phyloP scores from a whole-genome alignment of 2,888 invertebrate species.

The Volucella zonaria region DNA sequence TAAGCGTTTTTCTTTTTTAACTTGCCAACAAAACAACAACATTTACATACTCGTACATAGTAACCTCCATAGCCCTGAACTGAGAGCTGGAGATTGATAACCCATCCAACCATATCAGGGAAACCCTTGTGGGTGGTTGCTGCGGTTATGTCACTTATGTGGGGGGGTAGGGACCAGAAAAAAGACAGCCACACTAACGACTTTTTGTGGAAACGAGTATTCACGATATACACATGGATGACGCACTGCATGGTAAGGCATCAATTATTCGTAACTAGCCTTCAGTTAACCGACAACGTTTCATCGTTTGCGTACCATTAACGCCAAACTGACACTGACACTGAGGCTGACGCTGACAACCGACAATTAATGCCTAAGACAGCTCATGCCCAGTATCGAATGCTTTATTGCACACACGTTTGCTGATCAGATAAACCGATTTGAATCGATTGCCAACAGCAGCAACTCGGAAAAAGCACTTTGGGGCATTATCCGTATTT shows the following conservation, averaged over 20 bases:
- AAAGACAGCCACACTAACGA: no score
- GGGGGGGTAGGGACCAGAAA: neutral
- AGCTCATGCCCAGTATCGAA: neutral
- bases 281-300: constrained; percentile 54
- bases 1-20: neutral
- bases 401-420: constrained; percentile 11
- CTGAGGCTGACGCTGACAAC: constrained; percentile 44
- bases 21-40: neutral
- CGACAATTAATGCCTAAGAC: constrained; percentile 50
- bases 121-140: constrained; percentile 29
- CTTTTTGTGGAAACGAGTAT: no score
- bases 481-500: neutral
- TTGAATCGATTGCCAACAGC: constrained; percentile 36
- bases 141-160: constrained; percentile 22
- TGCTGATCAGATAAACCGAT: constrained; percentile 42
- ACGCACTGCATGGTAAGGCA: neutral
- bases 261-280: constrained; percentile 32
- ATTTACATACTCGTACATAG: neutral
- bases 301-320: constrained; percentile 59
- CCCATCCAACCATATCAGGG: constrained; percentile 27
- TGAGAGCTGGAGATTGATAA: constrained; percentile 49
- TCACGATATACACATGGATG: no score
- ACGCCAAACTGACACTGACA: constrained; percentile 9
- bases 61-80: constrained; percentile 23
- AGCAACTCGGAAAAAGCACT: neutral